phyloP scores from a whole-genome alignment of 2,113 vertebrate species.

The Thomomys bottae region DNA sequence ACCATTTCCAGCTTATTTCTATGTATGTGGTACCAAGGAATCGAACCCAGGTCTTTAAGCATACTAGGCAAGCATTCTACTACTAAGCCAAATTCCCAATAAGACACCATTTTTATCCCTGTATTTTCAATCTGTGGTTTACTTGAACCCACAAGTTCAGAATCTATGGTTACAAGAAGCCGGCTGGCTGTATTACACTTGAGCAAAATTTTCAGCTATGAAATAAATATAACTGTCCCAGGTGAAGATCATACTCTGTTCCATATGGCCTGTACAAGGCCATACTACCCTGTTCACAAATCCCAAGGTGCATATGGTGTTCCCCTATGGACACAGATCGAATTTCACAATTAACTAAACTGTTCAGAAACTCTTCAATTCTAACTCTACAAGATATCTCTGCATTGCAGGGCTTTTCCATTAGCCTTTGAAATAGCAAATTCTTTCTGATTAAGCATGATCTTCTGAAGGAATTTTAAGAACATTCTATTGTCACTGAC shows the following conservation, averaged over 20 bases:
- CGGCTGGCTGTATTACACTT: background rate
- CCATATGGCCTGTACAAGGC: background rate
- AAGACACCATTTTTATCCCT: background rate
- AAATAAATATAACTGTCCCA: constrained; percentile 42
- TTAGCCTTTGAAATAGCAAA: background rate
- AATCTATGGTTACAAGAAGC: background rate
- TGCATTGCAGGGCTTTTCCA: constrained; percentile 28
- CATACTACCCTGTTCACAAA: background rate
- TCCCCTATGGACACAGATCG: background rate
- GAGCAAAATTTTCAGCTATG: constrained; percentile 17
- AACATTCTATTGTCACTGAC: constrained; percentile 13
- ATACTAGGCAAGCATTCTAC: too few species aligned
- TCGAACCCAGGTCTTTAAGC: too few species aligned
- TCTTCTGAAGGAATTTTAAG: constrained; percentile 45
- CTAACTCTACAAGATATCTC: constrained; percentile 1
- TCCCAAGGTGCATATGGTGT: background rate
- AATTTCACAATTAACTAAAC: background rate
- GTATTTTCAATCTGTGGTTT: background rate
- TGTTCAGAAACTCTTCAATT: background rate
- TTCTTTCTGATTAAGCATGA: constrained; percentile 8
- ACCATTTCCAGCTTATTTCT: too few species aligned
- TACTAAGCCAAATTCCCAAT: too few species aligned
- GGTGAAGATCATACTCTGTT: background rate
- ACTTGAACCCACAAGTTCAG: background rate
- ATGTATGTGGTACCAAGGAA: too few species aligned